Percentiles rank a stretch among this genome's conserved stretches.
Conservation (phyloP, 2,888 invertebrate genomes). For the Orthonychiurus folsomi region DNA sequence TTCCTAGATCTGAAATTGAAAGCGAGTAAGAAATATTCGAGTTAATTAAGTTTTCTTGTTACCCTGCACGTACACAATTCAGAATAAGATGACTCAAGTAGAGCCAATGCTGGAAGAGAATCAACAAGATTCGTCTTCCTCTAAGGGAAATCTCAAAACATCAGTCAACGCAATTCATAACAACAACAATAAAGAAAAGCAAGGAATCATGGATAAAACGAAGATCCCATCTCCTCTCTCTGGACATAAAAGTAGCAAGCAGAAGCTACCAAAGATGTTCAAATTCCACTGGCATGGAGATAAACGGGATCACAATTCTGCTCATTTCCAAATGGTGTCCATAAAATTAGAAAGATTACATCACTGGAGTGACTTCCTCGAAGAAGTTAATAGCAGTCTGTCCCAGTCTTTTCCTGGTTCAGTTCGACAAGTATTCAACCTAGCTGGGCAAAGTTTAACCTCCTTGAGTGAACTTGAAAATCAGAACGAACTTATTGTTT, state of each 20-base stretch:
- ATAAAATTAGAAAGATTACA: constrained; percentile 19
- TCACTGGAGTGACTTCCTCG: constrained; percentile 31
- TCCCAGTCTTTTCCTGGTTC: constrained; percentile 18
- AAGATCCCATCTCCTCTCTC: constrained; percentile 19
- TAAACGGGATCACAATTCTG: not conserved
- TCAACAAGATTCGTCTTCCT: no score
- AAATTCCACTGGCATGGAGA: not conserved
- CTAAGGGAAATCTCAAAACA: no score
- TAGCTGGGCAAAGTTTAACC: constrained; percentile 26
- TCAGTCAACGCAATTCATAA: no score
- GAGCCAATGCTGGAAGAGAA: no score
- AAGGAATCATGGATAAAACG: constrained; percentile 7
- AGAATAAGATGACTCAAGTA: no score
- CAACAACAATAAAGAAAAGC: constrained; percentile 12
- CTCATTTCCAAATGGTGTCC: constrained; percentile 9
- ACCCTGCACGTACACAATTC: no score
- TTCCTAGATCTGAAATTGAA: no score
- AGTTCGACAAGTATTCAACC: constrained; percentile 32
- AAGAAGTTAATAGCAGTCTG: constrained; percentile 23
- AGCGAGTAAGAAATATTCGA: no score
- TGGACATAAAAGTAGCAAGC: constrained; percentile 6
- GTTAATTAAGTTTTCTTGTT: no score
- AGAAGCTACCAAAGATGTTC: not conserved
- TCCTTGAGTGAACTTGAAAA: constrained; percentile 26
- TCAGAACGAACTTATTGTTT: constrained; percentile 30